Base-by-base conservation (phyloP, 2,888 invertebrate genomes). In the Brachypalpus laphriformis region DNA sequence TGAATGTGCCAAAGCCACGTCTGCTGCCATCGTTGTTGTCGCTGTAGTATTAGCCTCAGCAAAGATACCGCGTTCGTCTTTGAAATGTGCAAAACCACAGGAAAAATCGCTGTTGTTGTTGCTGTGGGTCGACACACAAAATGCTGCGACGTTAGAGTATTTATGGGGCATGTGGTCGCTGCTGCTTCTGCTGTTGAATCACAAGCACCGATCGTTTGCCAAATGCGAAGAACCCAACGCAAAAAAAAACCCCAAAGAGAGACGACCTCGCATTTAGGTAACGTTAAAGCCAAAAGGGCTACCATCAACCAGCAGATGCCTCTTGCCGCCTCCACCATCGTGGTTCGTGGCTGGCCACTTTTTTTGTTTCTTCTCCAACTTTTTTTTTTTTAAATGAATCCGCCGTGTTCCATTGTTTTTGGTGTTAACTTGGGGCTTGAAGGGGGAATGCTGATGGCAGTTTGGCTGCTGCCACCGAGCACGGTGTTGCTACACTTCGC, bases 1-100 rank as follows among this genome's bases (percentile, higher is more conserved):
- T 85, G 81, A 85, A 81, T 75, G 81, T 85, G 81, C 81, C 76
- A 81, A 85, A 85, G 81, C 83, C 83, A 83, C 83, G 74, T 83
- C 72, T 74, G 70, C 63, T 74, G 80, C 68, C 74, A 75, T 47
- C 47, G 71, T 66, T 57, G 81, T 68, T 81, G 85, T 81, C 85
- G 74, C 75, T 71, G 75, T 51, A 45, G 76, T 85, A 81, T 81
- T 85, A 81, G 75, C 76, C 81, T 66, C 85, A 76, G 85, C 65
- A 83, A 81, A 85, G 75, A 76, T 49, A 85, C 85, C 85, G 85
- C 85, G 59, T 59, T 75, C 40, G 82, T 56, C 72, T 70, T 80
- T 70, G 56, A 76, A 82, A 76, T 76, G 82, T 51, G 70, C 85
- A 76, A 85, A 85, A 76, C 81, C 75, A 54, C 71, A 68, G 65